Evolutionary conservation across 1,140 invertebrate genomes (phyloP).

Genomic region (Chlorops oryzae): DNA sequence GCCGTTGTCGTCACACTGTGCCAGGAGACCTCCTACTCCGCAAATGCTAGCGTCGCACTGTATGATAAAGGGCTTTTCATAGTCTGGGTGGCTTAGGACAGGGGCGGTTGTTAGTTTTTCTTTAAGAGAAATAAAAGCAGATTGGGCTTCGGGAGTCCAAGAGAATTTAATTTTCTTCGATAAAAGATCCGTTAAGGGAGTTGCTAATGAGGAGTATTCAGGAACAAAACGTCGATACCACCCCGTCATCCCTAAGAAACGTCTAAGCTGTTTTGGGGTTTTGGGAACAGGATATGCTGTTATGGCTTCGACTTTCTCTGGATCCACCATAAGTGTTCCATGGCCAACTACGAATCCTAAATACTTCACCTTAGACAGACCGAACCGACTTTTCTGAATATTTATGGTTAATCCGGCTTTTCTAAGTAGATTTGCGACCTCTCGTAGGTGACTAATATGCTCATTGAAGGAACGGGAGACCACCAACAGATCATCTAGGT

Average conservation of each 20-base stretch:
- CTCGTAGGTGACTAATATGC: neutral
- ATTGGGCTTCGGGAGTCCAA: no score
- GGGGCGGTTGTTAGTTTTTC: no score
- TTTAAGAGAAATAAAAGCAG: no score
- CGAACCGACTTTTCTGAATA: neutral
- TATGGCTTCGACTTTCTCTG: neutral
- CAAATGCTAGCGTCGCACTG: no score
- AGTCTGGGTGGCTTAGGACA: no score
- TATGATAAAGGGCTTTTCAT: no score
- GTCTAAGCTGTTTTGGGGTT: neutral
- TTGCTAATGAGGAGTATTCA: neutral
- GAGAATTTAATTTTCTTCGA: no score
- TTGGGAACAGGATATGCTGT: neutral
- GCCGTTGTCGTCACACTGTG: no score
- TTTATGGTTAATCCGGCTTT: neutral
- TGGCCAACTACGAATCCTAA: slow-evolving; percentile 1
- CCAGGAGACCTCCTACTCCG: no score
- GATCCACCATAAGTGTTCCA: neutral
- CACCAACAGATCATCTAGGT: slow-evolving; percentile 3
- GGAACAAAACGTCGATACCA: neutral
- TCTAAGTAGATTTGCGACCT: neutral
- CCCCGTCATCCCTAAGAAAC: neutral
- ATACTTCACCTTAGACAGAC: neutral
- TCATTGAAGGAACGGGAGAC: neutral
- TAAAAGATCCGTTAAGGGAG: slow-evolving; percentile 5